Evolutionary conservation across 2,888 invertebrate genomes (phyloP).

Genomic region (Spilarctia lutea): DNA sequence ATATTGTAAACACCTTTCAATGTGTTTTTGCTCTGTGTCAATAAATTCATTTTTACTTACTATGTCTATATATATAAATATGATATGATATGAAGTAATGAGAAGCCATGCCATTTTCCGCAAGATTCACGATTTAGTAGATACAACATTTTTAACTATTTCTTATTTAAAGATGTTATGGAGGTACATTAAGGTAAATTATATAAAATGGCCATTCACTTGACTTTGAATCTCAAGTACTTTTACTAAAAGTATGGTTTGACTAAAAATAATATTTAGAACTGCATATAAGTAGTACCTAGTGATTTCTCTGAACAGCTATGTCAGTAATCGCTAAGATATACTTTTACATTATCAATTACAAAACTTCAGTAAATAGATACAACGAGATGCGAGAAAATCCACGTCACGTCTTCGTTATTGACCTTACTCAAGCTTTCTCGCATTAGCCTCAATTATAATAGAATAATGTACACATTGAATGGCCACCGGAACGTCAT

Average conservation of each 20-base stretch:
- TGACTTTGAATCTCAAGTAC: too few species aligned
- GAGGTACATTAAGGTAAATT: not conserved
- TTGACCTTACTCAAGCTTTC: conserved; percentile 66
- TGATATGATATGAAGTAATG: too few species aligned
- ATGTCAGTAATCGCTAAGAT: too few species aligned
- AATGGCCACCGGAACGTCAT: conserved; percentile 39
- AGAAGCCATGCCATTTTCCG: too few species aligned
- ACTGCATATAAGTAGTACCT: not conserved
- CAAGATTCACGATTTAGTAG: not conserved
- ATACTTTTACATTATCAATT: not conserved
- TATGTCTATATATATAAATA: too few species aligned
- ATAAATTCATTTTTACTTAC: too few species aligned
- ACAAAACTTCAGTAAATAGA: not conserved
- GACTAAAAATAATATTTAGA: not conserved
- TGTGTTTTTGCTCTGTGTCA: too few species aligned
- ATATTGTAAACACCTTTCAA: too few species aligned
- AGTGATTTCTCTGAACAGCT: not conserved
- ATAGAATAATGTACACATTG: conserved; percentile 51
- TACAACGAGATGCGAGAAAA: conserved; percentile 12
- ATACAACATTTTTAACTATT: too few species aligned
- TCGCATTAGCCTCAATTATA: conserved; percentile 64
- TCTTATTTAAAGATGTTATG: too few species aligned
- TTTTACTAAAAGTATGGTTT: too few species aligned
- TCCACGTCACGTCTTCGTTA: conserved; percentile 26
- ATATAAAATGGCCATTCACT: too few species aligned